Base-by-base conservation (phyloP, 2,888 invertebrate species). In the Neoscelio sp. region DNA sequence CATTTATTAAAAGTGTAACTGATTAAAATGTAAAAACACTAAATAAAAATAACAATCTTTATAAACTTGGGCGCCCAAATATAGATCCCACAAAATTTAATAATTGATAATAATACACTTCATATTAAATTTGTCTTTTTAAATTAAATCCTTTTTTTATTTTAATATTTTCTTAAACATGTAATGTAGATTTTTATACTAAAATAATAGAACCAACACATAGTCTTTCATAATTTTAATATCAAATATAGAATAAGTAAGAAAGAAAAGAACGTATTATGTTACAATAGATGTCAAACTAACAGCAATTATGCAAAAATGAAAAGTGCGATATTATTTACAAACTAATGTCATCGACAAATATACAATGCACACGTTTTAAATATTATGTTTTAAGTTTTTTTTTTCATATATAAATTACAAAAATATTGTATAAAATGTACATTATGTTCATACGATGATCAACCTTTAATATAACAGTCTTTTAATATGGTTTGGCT, bases 401-500 rank as follows among this genome's bases (percentile, higher is more conserved):
- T 18, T 38, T 54, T 54, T 33, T 8, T 13, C 17, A 8, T 12
- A 40, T 15, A 40, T 50, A 44, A 64, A 40, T 50, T 28, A 50
- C 28, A 64, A 46, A 35, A 62, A 52, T 2, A 38, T 50, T 38
- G 12, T 28, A 48, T 50, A 46, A 50, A 65, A 65, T 65, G 12
- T 28, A 50, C 13, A 62, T 38, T 6, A 40, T 13, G 28, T 50
- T 38, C 40, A 46, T 42, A 28, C 2, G 8, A 20, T 13, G 7
- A 28, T 33, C 8, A 2, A 8, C 2, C 10, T 33, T 30, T 46
- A 20, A 38, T 15, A 8, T 44, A 5, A 10, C 30, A 12, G 10
- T 17, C 3, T 30, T 78, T 86, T 74, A 89, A 70, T 90, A 89
- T 3, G 89, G 89, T 73, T 89, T 90, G n/a, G 81, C 70, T 56